Base-by-base conservation (phyloP, 1,140 invertebrate genomes). In the Nephila pilipes region DNA sequence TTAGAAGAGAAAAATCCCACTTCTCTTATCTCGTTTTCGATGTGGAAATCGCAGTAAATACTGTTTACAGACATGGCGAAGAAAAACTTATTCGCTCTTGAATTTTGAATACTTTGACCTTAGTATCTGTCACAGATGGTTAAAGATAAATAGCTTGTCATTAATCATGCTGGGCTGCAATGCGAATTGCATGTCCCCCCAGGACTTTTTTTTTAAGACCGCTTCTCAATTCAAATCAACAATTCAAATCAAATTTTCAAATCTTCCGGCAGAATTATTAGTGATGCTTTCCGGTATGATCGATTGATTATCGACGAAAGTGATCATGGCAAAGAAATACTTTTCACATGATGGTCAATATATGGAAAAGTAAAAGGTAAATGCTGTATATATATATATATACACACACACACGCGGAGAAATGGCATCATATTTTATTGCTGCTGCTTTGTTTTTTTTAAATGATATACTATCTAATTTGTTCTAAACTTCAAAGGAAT, bases 231-330 rank as follows among this genome's bases (percentile, higher is more conserved):
- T n/a, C n/a, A n/a, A n/a, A n/a, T n/a, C n/a, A n/a, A n/a, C n/a
- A 46, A 46, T 88, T 88, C 36, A 22, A 88, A 60, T 29, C 6
- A 88, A 88, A 63, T 88, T 88, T 75, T 65, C 38, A 88, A 88
- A 63, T 88, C 87, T 88, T 88, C 87, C 87, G 87, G 87, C 87
- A 88, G 63, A 55, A 10, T 69, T 57, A 75, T 88, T 75, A 88
- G 58, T 46, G 22, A 75, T 54, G 36, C 55, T 75, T 75, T 65
- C 81, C 6, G 36, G 16, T 55, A 29, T 88, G 87, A 88, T 88
- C 60, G 87, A 88, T 88, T 38, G 63, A n/a, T 22, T 16, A 60
- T 88, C 32, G 16, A 75, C 58, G 57, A 58, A 18, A 18, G n/a
- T 25, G 8, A 12, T 58, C 25, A 32, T 75, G 65, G 25, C 65